A percentile compares a stretch with the other conserved stretches of the same genome.
phyloP scores from a whole-genome alignment of 2,113 vertebrate species.

The Hymenochirus boettgeri region DNA sequence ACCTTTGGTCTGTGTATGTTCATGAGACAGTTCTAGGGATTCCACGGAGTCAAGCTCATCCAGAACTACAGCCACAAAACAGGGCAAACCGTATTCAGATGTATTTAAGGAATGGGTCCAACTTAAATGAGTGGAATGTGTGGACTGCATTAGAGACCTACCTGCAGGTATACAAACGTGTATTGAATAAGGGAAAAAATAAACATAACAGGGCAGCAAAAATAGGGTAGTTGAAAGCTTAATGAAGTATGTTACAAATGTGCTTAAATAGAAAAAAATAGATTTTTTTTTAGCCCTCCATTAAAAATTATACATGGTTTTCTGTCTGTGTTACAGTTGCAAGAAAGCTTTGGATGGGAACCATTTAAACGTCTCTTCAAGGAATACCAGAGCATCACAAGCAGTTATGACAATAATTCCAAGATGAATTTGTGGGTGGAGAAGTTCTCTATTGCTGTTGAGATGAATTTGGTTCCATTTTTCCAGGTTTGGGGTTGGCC shows the following conservation, averaged over 20 bases:
- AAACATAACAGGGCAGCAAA: no score
- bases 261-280: no score
- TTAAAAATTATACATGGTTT: background rate
- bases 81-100: conserved; percentile 52
- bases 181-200: no score
- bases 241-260: no score
- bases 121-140: conserved; percentile 53
- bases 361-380: conserved; percentile 66
- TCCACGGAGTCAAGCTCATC: conserved; percentile 55
- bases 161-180: conserved; percentile 71
- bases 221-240: no score
- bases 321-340: conserved; percentile 55
- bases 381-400: conserved; percentile 57
- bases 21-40: conserved; percentile 63
- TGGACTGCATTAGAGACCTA: conserved; percentile 72
- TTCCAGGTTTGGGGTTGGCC: conserved; percentile 77
- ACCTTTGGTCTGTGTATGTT: conserved; percentile 66
- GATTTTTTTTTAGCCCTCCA: no score
- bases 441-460: conserved; percentile 65
- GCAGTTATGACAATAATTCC: conserved; percentile 49
- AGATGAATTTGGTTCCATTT: conserved; percentile 65
- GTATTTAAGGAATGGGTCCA: conserved; percentile 58
- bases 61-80: conserved; percentile 43
- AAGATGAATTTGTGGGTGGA: conserved; percentile 75
- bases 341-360: conserved; percentile 74